phyloP scores from a whole-genome alignment of 1,140 invertebrate species.

The Pseudomyrmex cubaensis region DNA sequence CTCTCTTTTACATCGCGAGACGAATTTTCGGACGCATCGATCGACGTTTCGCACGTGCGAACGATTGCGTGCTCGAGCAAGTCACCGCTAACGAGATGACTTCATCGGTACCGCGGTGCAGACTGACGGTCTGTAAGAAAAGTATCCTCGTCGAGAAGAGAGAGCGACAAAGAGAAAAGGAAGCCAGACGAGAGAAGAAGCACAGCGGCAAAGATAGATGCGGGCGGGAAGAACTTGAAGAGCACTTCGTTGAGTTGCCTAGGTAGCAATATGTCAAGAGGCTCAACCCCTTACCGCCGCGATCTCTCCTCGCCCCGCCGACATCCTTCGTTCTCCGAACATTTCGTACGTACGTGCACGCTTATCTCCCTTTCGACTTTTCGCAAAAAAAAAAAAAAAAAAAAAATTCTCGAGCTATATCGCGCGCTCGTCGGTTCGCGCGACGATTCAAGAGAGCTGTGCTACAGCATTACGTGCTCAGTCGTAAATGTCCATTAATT shows the following conservation, averaged over 20 bases:
- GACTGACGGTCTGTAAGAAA: conserved; percentile 67
- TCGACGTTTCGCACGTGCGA: background rate
- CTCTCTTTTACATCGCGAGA: background rate
- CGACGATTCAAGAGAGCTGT: conserved; percentile 38
- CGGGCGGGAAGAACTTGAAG: conserved; percentile 71
- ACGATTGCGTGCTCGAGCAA: conserved; percentile 9
- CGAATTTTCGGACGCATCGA: background rate
- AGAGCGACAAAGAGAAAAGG: background rate
- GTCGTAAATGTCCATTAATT: conserved; percentile 70
- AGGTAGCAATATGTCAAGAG: conserved; percentile 83
- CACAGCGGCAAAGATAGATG: conserved; percentile 71
- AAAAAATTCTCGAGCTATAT: conserved; percentile 30
- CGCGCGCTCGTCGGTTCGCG: background rate
- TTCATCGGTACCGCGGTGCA: conserved; percentile 66
- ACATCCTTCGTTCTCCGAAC: conserved; percentile 51
- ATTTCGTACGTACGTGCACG: conserved; percentile 59
- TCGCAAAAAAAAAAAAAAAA: conserved; percentile 24
- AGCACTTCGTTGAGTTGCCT: conserved; percentile 81
- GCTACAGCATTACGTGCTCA: conserved; percentile 27
- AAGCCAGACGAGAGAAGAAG: conserved; percentile 54
- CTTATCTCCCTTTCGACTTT: conserved; percentile 45
- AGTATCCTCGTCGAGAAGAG: conserved; percentile 50
- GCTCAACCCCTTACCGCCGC: conserved; percentile 68
- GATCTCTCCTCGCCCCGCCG: conserved; percentile 36
- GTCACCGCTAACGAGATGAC: background rate